These are phyloP conservation scores for Halictus rubicundus DNA, from an alignment of 1,140 invertebrate genomes.

Conservation along the genomic window DNA sequence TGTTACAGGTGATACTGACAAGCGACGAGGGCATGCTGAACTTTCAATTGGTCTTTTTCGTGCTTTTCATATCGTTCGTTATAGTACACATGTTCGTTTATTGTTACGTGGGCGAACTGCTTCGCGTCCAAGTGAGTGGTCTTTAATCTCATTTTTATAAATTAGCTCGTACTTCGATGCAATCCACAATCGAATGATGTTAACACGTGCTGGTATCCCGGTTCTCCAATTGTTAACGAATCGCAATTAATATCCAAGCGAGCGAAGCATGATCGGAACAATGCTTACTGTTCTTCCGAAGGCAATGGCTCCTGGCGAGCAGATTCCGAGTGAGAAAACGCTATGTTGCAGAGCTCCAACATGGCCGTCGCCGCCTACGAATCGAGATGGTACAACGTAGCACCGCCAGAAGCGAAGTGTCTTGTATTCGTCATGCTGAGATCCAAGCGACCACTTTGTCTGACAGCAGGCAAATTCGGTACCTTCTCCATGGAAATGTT, in stretches of 20 bases:
- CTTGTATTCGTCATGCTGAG: conserved; percentile 53
- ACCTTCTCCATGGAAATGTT: conserved; percentile 59
- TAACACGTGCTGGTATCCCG: too few species aligned
- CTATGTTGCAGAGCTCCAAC: not conserved
- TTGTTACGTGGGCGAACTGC: conserved; percentile 55
- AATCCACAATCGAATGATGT: too few species aligned
- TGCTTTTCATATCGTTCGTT: conserved; percentile 33
- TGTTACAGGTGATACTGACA: conserved; percentile 11
- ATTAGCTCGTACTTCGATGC: too few species aligned
- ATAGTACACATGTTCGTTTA: conserved; percentile 46
- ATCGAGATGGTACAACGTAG: conserved; percentile 56
- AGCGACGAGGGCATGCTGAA: not conserved
- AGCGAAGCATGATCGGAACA: too few species aligned
- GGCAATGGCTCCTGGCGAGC: too few species aligned
- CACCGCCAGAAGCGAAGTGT: conserved; percentile 34
- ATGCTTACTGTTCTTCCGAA: too few species aligned
- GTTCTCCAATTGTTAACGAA: too few species aligned
- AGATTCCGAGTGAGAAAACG: too few species aligned
- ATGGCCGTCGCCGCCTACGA: conserved; percentile 26
- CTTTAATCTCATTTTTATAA: not conserved
- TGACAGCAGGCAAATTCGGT: conserved; percentile 55
- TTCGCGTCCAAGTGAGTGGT: conserved; percentile 45
- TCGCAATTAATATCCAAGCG: too few species aligned
- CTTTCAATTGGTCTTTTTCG: conserved; percentile 14
- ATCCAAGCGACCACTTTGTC: conserved; percentile 34